Evolutionary conservation across 2,797 vertebrate genomes (phyloP).

Genomic region (Phalanger gymnotis): DNA sequence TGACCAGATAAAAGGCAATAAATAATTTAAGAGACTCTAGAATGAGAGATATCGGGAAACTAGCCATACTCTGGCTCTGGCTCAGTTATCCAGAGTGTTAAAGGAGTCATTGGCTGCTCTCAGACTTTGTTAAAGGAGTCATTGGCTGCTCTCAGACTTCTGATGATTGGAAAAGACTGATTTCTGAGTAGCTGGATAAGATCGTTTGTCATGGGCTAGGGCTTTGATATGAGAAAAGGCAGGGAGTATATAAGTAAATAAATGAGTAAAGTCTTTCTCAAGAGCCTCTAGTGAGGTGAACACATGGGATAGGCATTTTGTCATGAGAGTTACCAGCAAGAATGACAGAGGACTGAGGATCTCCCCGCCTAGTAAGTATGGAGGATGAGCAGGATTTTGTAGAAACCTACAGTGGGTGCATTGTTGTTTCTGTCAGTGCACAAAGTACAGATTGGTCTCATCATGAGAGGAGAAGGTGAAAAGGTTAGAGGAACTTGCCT

Average conservation of each 20-base stretch:
- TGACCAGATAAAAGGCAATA: background rate
- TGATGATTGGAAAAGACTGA: background rate
- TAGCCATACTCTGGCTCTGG: background rate
- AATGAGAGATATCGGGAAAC: background rate
- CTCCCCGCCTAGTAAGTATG: background rate
- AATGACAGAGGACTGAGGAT: background rate
- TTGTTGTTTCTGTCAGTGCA: background rate
- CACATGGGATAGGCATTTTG: background rate
- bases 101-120: background rate
- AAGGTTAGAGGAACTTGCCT: background rate
- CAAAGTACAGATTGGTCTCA: background rate
- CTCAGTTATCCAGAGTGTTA: background rate
- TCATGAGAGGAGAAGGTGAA: background rate
- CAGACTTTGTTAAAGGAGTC: background rate
- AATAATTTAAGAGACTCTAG: background rate
- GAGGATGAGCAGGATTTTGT: background rate
- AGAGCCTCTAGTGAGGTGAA: background rate
- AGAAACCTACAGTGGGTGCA: background rate
- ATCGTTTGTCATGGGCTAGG: background rate
- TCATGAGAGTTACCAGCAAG: background rate
- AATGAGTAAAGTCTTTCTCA: background rate
- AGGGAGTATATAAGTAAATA: background rate
- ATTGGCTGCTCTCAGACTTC: background rate
- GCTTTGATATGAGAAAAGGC: background rate
- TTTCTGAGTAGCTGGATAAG: background rate